Percentiles rank a stretch among this genome's conserved stretches.
phyloP scores from a whole-genome alignment of 2,888 invertebrate species.

The Drosophila paramelanica region DNA sequence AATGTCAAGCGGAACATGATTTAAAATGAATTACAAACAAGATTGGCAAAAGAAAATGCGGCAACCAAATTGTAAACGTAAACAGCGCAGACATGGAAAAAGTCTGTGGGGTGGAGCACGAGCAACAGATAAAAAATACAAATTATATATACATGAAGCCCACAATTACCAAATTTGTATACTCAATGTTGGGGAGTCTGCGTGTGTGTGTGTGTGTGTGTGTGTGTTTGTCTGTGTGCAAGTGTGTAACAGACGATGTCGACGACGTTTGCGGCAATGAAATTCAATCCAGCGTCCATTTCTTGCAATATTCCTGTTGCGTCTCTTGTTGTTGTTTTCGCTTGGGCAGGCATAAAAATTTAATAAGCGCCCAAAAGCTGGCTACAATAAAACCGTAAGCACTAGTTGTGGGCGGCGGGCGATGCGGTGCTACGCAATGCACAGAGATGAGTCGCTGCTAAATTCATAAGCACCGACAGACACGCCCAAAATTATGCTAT shows the following conservation, averaged over 20 bases:
- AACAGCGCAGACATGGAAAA: slow-evolving; percentile 5
- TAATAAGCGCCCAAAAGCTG: slow-evolving; percentile 69
- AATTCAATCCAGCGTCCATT: slow-evolving; percentile 69
- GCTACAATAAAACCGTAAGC: slow-evolving; percentile 61
- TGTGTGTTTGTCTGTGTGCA: slow-evolving; percentile 13
- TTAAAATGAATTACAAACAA: slow-evolving; percentile 13
- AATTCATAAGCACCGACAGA: slow-evolving; percentile 42
- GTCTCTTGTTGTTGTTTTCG: slow-evolving; percentile 8
- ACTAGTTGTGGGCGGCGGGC: slow-evolving; percentile 19
- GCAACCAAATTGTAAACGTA: slow-evolving; percentile 10
- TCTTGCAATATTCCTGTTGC: slow-evolving; percentile 26
- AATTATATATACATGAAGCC: slow-evolving; percentile 74
- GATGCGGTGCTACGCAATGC: neutral
- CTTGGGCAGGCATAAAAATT: slow-evolving; percentile 66
- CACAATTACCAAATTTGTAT: slow-evolving; percentile 72
- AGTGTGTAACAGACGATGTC: slow-evolving; percentile 8
- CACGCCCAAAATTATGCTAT: slow-evolving; percentile 66
- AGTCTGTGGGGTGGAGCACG: slow-evolving; percentile 1
- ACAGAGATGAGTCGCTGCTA: slow-evolving; percentile 11
- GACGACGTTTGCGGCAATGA: slow-evolving; percentile 41
- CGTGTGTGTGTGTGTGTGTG: slow-evolving; percentile 4
- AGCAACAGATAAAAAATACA: slow-evolving; percentile 25
- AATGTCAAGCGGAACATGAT: slow-evolving; percentile 12
- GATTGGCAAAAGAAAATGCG: slow-evolving; percentile 2
- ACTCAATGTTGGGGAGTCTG: slow-evolving; percentile 39